Base-by-base conservation (phyloP, 2,113 vertebrate genomes). In the Melanerpes formicivorus region DNA sequence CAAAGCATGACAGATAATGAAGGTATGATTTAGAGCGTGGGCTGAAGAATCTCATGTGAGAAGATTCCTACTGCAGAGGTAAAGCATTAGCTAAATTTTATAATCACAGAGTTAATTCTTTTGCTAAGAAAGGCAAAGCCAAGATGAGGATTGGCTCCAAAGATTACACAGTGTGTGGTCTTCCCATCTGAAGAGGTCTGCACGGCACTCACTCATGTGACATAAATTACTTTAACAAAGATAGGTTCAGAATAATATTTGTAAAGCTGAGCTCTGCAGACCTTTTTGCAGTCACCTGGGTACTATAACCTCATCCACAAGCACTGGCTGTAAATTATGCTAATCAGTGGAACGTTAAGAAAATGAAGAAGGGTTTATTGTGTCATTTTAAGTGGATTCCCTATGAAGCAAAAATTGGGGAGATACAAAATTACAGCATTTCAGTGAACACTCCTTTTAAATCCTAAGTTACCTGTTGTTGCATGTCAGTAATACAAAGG, bases 181-280 rank as follows among this genome's bases (percentile, higher is more conserved):
- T 76, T 42, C 2, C 9, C 80, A 27, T 73, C 21, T 63, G 78
- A 92, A 79, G 88, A 94, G 83, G 83, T 90, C 77, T 64, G 88
- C 90, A 26, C 1, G 0, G 88, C 80, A 22, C 95, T 87, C 90
- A 52, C 90, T 96, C 91, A 79, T 25, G 64, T 95, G 93, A 80
- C 80, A 87, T 52, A 69, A 81, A 92, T 94, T 65, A 81, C 90
- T 93, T 72, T 23, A 90, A 83, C 86, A 69, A 90, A 95, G 78
- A 93, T 80, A 86, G 76, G 79, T 59, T 94, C 83, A 80, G 88
- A 93, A 91, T 84, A 90, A 94, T 92, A 93, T 94, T 94, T 87
- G 76, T 81, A 90, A 87, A 93, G 73, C 84, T 30, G 55, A 92
- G 90, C 83, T 84, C 69, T 2, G 4, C 79, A 92, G 83, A 62